Conservation (phyloP, 2,113 vertebrate species). For the Anhinga anhinga region DNA sequence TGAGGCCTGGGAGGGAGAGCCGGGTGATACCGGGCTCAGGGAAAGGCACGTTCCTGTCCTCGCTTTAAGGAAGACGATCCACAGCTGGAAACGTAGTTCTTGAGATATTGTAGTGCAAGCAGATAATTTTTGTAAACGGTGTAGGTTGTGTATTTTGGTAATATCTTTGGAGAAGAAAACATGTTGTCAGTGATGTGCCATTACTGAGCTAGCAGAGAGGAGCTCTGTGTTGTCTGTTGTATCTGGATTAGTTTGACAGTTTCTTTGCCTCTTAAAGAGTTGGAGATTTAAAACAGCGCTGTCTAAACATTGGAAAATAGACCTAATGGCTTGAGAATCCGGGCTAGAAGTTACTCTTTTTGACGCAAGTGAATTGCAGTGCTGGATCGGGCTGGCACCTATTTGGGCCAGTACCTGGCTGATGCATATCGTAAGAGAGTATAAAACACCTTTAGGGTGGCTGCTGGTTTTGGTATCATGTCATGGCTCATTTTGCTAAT, state of each 20-base stretch:
- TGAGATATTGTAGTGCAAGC: not conserved
- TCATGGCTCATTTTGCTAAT: accelerated
- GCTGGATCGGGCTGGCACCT: not conserved
- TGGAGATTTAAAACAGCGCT: not conserved
- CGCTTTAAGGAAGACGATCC: accelerated
- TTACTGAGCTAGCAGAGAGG: not conserved
- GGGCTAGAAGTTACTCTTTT: not conserved
- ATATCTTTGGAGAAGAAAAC: not conserved
- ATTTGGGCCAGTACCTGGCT: not conserved
- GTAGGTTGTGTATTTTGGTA: not conserved
- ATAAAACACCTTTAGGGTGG: not conserved
- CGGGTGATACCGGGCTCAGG: accelerated
- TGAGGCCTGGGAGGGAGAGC: not conserved
- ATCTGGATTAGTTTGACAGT: not conserved
- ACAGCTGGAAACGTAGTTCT: not conserved
- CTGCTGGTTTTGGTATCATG: accelerated
- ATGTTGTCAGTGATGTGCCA: accelerated
- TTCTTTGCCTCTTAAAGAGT: not conserved
- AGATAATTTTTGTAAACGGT: not conserved
- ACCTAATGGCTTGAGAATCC: not conserved
- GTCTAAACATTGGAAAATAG: not conserved
- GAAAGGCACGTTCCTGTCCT: not conserved
- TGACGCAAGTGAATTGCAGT: not conserved
- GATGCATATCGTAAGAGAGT: not conserved
- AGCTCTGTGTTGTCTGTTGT: not conserved